Evolutionary conservation across 2,113 vertebrate species (phyloP).

Genomic region (Catagonus wagneri): DNA sequence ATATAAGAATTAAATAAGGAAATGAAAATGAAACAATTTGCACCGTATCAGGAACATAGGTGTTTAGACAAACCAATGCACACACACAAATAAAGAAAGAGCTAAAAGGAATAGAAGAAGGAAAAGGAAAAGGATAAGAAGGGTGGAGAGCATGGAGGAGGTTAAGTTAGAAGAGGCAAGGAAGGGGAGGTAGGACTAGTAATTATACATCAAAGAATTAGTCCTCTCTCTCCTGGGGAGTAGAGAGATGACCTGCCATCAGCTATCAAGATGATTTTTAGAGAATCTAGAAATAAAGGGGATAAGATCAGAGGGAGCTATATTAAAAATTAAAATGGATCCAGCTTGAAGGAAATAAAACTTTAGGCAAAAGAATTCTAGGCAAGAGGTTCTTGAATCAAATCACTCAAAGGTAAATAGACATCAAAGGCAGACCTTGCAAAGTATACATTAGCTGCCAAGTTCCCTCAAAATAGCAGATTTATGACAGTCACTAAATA

Average conservation of each 20-base stretch:
- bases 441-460: background rate
- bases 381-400: background rate
- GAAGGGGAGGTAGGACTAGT: background rate
- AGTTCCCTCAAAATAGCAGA: background rate
- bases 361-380: background rate
- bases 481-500: background rate
- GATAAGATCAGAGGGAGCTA: background rate
- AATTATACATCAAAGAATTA: background rate
- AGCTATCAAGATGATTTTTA: background rate
- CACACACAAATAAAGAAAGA: background rate
- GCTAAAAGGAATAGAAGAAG: background rate
- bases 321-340: slow-evolving; percentile 31
- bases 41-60: background rate
- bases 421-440: background rate
- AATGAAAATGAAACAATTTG: background rate
- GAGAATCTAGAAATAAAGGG: background rate
- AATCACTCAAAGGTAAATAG: slow-evolving; percentile 7
- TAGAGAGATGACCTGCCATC: background rate
- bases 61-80: background rate
- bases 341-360: background rate
- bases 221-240: background rate
- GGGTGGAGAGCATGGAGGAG: background rate
- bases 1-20: background rate
- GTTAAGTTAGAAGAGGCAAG: background rate
- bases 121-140: background rate